Evolutionary conservation across 2,888 invertebrate genomes (phyloP), one percentile per base, ranked within the genome.

Genomic region (Habrosyne pyritoides): DNA sequence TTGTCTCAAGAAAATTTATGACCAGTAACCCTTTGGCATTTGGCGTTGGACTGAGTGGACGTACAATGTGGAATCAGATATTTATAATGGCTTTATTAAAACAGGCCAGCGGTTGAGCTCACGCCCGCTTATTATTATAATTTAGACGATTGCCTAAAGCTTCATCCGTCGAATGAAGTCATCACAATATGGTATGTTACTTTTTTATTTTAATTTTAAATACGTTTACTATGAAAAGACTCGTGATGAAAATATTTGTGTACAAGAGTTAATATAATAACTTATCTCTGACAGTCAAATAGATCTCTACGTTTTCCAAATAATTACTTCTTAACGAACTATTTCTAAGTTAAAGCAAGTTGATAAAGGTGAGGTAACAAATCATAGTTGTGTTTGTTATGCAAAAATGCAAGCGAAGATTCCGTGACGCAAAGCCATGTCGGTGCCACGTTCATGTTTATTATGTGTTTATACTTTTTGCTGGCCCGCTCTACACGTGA

Each of bases 31-130:
- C 83, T 86, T 86, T 86, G 83, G 82, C 80, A 86, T 88, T 88
- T 84, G 80, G 79, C 79, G 78, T 28, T 78, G 71, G 80, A 75
- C 66, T 76, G 77, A 75, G 71, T 81, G 80, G 75, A 83, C 80
- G 78, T 81, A 84, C 82, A 77, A 76, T 77, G 83, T 81, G 78
- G 83, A 83, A 87, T 89, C 86, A 87, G 86, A 90, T 89, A 90
- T 91, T 86, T 91, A 87, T 91, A 91, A 92, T 92, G 88, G 86
- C 92, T 92, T 90, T 91, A 92, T 92, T 89, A 91, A 91, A 87
- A 84, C 86, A 77, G 82, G 82, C 85, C 80, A 85, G 86, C 81
- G 83, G 72, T 73, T 77, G 82, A 84, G 82, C 85, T 88, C 89
- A 87, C 89, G 86, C 89, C 89, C 91, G 87, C 86, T 91, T 92